These are phyloP conservation scores for Macrosoma leucophasiata DNA, from an alignment of 2,888 invertebrate species.

Conservation along the genomic window DNA sequence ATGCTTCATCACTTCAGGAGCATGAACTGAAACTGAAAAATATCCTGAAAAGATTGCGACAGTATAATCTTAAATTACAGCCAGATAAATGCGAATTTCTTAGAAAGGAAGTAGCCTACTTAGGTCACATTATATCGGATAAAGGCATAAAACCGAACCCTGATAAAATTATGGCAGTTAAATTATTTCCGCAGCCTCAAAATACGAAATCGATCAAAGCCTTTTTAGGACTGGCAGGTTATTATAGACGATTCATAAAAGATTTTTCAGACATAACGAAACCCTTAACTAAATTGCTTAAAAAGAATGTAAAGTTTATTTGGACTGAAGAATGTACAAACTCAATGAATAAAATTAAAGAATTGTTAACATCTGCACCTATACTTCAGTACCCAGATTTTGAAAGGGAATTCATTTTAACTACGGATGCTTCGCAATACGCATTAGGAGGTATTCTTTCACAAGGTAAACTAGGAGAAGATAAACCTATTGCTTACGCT, in stretches of 20 bases:
- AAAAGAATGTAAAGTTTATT: background rate
- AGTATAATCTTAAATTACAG: too few relatives aligned
- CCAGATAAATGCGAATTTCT: too few relatives aligned
- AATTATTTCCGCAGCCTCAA: too few relatives aligned
- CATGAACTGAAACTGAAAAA: background rate
- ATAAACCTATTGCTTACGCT: too few relatives aligned
- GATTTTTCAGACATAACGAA: slow-evolving; percentile 1
- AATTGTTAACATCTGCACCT: background rate
- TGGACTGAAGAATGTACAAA: slow-evolving; percentile 1
- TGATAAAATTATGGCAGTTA: too few relatives aligned
- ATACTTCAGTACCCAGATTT: background rate
- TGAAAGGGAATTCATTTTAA: slow-evolving; percentile 19
- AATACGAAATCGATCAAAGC: too few relatives aligned
- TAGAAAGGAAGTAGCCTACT: too few relatives aligned
- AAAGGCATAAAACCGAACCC: too few relatives aligned
- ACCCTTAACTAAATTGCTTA: background rate
- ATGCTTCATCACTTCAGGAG: slow-evolving; percentile 1
- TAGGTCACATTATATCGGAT: too few relatives aligned
- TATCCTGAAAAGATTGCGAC: background rate
- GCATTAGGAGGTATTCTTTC: slow-evolving; percentile 32
- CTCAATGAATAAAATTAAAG: background rate
- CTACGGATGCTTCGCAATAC: slow-evolving; percentile 30
- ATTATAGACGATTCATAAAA: too few relatives aligned
- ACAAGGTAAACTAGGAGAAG: slow-evolving; percentile 32
- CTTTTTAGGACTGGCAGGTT: too few relatives aligned